Evolutionary conservation across 2,113 vertebrate genomes (phyloP), one percentile per base, ranked within the genome.

Genomic region (Bostrychus sinensis): DNA sequence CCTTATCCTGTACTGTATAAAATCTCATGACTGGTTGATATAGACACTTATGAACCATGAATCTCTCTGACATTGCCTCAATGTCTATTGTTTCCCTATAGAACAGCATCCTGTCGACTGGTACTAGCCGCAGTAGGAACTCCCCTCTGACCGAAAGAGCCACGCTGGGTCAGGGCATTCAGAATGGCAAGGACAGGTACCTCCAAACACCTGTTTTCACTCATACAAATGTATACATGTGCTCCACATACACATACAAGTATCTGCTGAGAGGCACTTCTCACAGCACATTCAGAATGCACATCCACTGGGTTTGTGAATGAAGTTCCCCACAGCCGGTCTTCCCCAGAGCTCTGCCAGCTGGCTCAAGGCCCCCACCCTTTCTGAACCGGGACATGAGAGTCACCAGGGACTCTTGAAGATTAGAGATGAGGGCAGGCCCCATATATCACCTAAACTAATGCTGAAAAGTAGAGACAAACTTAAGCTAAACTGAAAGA

Each of bases 41-140:
- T n/a, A n/a, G n/a, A n/a, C n/a, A n/a, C n/a, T n/a, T n/a, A n/a
- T n/a, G n/a, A n/a, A n/a, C n/a, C n/a, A n/a, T n/a, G n/a, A n/a
- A n/a, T n/a, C n/a, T n/a, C n/a, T n/a, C 39, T 42, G 5, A 17
- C n/a, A n/a, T 7, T 43, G 2, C 5, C 16, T 34, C 17, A 36
- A 0, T 59, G 25, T 32, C 63, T 17, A 23, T 32, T 50, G 39
- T 14, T 34, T 13, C 34, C 14, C 16, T 26, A 13, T 92, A 96
- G 95, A 95, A 96, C 86, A 96, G 94, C 42, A 92, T 96, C 89
- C 90, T 95, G 75, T 95, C 95, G 71, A 95, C 94, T 45, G 93
- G 94, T 78, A 96, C 94, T 37, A 92, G 93, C 54, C 92, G 94
- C 75, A 96, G 94, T 89, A 92, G 95, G 68, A 96, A 94, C 74